phyloP scores from a whole-genome alignment of 2,888 invertebrate genomes.

The Drosophila nr. perissopoda region DNA sequence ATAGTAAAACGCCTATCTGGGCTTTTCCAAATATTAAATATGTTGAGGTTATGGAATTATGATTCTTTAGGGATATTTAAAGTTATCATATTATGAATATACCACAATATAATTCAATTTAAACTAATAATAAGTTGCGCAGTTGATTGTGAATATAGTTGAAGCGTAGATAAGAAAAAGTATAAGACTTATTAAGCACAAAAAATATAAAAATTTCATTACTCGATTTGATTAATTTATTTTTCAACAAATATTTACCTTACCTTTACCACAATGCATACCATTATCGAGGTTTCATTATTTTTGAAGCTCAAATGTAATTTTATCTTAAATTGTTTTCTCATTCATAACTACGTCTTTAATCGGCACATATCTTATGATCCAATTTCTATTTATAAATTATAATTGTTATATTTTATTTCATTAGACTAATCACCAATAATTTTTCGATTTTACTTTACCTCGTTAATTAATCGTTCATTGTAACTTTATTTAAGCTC shows the following conservation, averaged over 20 bases:
- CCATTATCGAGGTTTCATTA: too few relatives aligned
- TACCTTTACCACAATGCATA: too few relatives aligned
- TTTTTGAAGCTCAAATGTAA: background rate
- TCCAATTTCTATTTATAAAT: background rate
- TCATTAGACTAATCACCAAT: background rate
- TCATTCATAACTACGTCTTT: background rate
- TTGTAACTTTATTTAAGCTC: background rate
- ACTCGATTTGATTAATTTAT: background rate
- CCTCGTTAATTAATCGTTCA: background rate
- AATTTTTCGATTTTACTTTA: background rate
- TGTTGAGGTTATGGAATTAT: background rate
- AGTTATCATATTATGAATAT: too few relatives aligned
- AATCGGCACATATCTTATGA: background rate
- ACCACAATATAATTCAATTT: background rate
- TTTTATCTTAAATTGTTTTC: background rate
- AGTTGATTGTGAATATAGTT: background rate
- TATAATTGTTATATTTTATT: background rate
- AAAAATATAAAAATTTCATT: background rate
- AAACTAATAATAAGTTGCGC: background rate
- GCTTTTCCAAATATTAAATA: background rate
- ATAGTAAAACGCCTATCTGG: background rate
- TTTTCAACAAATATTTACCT: background rate
- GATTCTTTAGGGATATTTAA: background rate
- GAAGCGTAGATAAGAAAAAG: background rate
- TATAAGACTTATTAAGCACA: background rate